Base-by-base conservation (phyloP, 2,888 invertebrate species). In the Drepanosiphum platanoidis region DNA sequence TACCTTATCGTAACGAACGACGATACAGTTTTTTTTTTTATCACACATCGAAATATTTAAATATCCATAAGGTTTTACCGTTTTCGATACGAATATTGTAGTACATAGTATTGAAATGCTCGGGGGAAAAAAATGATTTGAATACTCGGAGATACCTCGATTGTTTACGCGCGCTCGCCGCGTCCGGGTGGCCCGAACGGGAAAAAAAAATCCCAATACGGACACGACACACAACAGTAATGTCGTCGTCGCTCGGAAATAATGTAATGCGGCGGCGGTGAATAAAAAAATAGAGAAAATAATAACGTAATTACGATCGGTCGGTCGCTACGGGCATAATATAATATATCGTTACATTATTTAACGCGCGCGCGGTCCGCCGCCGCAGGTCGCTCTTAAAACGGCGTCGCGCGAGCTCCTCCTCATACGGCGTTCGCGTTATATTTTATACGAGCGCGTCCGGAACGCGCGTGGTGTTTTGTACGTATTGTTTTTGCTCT, bases 131-230 rank as follows among this genome's bases (percentile, higher is more conserved):
- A n/a, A n/a, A n/a, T n/a, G n/a, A n/a, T n/a, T n/a, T n/a, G n/a
- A n/a, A n/a, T n/a, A n/a, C n/a, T n/a, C n/a, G n/a, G n/a, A n/a
- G n/a, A 42, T 42, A 9, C 42, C 8, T 42, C 42, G 42, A 11
- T 42, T 42, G 8, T 11, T 7, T 11, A 42, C 42, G 42, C 11
- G 8, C 42, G 42, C 42, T 11, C 11, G 42, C 1, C 58, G 46
- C 0, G 32, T 22, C 30, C 4, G 70, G 1, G 27, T 39, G 39
- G 32, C 39, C 42, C 8, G 42, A 42, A 9, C 11, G 42, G 42
- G 42, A 42, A 42, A 32, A 74, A 74, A 52, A 74, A 74, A 32
- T 52, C 32, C 27, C 0, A 74, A n/a, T 52, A 74, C 13, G 52
- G 74, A 36, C 34, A 77, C 1, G 34, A 11, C 5, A 5, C 61